Percentiles rank a stretch among this genome's conserved stretches.
phyloP scores from a whole-genome alignment of 2,113 vertebrate genomes.

The Baryphthengus martii region DNA sequence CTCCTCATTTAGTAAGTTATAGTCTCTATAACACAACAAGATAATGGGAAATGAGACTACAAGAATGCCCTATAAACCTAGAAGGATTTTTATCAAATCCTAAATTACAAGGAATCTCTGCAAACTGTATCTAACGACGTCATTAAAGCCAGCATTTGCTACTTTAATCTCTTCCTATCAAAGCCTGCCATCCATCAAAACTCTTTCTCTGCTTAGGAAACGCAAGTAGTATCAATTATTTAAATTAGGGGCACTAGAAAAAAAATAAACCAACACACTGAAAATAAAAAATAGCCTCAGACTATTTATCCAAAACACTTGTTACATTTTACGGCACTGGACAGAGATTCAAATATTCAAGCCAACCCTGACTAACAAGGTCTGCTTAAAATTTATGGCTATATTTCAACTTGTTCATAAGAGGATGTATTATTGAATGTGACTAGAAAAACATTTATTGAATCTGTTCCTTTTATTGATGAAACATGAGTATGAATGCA shows the following conservation, averaged over 20 bases:
- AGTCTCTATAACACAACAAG: neutral
- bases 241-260: neutral
- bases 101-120: neutral
- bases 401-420: neutral
- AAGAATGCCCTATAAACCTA: conserved; percentile 4
- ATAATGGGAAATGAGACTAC: conserved; percentile 1
- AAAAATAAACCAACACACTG: neutral
- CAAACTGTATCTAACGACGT: neutral
- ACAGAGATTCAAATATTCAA: neutral
- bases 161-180: neutral
- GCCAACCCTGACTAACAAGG: conserved; percentile 5
- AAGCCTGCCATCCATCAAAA: neutral
- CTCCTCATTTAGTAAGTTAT: neutral
- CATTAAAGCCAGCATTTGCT: neutral
- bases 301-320: neutral
- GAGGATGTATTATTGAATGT: neutral
- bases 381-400: neutral
- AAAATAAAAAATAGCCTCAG: neutral
- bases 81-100: neutral
- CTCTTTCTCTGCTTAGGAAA: neutral
- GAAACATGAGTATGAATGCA: neutral
- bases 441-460: conserved; percentile 14
- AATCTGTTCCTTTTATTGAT: neutral
- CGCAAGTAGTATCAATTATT: neutral
- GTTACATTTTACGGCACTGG: conserved; percentile 44